These are phyloP conservation scores for Chaetoderma sp. DNA, from an alignment of 2,888 invertebrate species.

Conservation along the genomic window DNA sequence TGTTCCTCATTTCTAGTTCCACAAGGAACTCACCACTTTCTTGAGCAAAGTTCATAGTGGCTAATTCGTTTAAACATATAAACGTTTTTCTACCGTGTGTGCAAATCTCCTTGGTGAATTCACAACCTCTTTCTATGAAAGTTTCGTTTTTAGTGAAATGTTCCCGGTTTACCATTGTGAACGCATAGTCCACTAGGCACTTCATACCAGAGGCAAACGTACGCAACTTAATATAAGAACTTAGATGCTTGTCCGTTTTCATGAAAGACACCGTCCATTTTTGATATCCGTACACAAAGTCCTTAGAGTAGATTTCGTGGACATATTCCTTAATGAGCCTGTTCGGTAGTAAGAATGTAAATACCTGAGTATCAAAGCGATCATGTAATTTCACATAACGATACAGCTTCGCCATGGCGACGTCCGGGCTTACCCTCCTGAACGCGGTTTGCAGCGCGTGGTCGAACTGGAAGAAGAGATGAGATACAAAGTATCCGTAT, in stretches of 20 bases:
- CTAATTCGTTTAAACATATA: constrained; percentile 61
- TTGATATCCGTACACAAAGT: constrained; percentile 85
- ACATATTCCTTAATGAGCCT: constrained; percentile 83
- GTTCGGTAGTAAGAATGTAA: constrained; percentile 85
- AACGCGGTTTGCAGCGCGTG: no score
- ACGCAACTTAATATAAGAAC: constrained; percentile 83
- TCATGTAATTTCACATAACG: constrained; percentile 86
- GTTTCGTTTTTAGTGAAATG: constrained; percentile 86
- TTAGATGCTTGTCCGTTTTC: constrained; percentile 81
- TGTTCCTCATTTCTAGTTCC: constrained; percentile 82
- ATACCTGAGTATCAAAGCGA: constrained; percentile 85
- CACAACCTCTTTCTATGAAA: constrained; percentile 82
- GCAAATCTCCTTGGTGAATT: constrained; percentile 66
- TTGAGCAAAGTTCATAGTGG: constrained; percentile 79
- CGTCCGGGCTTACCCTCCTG: no score
- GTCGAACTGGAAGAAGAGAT: no score
- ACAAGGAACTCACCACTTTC: constrained; percentile 84
- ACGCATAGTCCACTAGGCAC: constrained; percentile 84
- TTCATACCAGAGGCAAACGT: constrained; percentile 82
- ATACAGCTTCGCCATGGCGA: constrained; percentile 70
- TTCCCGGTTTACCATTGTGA: constrained; percentile 83
- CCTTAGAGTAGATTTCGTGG: constrained; percentile 84
- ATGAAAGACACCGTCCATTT: constrained; percentile 86
- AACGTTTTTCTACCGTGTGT: constrained; percentile 64
- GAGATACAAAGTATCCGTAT: no score